phyloP scores from a whole-genome alignment of 2,113 vertebrate species.

The Isurus oxyrinchus region DNA sequence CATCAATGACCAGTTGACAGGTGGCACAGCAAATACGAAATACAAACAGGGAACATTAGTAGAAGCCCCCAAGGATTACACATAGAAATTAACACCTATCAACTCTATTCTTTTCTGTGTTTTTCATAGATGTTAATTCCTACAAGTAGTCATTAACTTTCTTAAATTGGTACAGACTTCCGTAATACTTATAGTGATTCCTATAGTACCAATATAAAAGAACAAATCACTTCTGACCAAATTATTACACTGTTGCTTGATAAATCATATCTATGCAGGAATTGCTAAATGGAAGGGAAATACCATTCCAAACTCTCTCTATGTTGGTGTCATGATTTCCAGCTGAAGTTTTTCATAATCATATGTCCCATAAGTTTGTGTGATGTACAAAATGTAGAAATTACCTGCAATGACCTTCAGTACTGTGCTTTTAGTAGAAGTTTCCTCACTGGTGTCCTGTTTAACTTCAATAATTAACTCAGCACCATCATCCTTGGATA shows the following conservation, averaged over 20 bases:
- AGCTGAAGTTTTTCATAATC: background rate
- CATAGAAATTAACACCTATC: no score
- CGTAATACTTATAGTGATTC: no score
- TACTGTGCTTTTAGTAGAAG: background rate
- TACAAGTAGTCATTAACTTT: no score
- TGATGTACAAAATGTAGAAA: background rate
- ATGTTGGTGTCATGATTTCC: background rate
- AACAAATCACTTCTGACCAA: background rate
- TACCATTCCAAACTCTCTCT: background rate
- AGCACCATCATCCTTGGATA: constrained; percentile 5
- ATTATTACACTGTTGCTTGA: background rate
- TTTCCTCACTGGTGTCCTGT: background rate
- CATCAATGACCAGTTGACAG: no score
- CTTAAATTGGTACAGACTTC: no score
- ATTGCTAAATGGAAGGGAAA: background rate
- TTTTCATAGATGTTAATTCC: no score
- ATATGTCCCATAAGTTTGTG: background rate
- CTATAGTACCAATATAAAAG: background rate
- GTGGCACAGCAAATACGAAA: no score
- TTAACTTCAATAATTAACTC: background rate
- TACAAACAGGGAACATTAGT: no score
- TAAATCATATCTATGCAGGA: background rate
- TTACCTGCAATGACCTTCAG: background rate
- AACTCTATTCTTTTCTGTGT: no score
- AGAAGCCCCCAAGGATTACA: no score